Percentiles rank a stretch among this genome's conserved stretches.
phyloP scores from a whole-genome alignment of 2,113 vertebrate species.

The Caretta caretta region DNA sequence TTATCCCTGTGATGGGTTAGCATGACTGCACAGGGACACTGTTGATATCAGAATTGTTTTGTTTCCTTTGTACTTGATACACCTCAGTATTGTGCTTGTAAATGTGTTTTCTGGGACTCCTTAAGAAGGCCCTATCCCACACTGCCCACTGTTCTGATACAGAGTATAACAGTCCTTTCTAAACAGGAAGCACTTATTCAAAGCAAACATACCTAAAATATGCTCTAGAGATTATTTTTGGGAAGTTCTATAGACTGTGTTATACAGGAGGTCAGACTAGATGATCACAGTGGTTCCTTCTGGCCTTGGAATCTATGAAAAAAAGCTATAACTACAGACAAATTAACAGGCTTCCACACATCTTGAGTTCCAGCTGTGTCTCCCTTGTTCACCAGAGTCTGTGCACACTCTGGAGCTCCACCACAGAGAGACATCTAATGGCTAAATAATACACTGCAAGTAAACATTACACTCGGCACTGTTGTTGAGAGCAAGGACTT shows the following conservation, averaged over 20 bases:
- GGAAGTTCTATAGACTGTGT: background rate
- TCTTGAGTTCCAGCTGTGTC: background rate
- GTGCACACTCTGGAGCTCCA: background rate
- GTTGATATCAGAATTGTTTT: constrained; percentile 1
- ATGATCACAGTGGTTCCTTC: background rate
- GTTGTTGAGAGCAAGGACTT: background rate
- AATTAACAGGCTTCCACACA: background rate
- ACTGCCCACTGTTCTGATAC: background rate
- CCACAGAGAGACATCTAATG: background rate
- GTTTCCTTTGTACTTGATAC: background rate
- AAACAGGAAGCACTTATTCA: background rate
- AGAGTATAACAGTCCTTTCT: background rate
- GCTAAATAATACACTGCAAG: background rate
- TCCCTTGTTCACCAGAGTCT: background rate
- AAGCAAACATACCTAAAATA: background rate
- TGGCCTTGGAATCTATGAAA: background rate
- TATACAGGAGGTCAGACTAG: background rate
- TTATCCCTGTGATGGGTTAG: background rate
- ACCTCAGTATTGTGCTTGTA: background rate
- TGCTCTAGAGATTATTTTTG: background rate
- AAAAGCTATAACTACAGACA: background rate
- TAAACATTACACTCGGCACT: background rate
- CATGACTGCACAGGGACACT: background rate
- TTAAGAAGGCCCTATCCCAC: background rate
- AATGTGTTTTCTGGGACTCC: background rate